phyloP scores from a whole-genome alignment of 2,888 invertebrate species.

The Itoplectis maculator region DNA sequence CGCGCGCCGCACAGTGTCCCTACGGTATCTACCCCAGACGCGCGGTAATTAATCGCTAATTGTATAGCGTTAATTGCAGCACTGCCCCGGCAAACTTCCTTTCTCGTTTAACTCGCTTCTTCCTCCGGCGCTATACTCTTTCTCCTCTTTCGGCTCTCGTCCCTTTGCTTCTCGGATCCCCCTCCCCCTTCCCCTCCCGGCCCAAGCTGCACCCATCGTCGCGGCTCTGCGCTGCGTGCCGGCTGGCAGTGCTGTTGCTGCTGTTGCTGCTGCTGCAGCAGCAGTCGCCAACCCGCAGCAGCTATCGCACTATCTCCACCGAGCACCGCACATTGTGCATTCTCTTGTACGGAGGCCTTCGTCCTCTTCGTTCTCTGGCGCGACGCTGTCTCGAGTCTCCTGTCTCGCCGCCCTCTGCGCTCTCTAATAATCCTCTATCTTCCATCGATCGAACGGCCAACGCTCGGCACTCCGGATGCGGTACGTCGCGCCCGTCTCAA shows the following conservation, averaged over 20 bases:
- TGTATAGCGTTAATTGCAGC: slow-evolving; percentile 65
- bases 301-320: background rate
- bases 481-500: slow-evolving; percentile 11
- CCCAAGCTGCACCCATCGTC: too few relatives aligned
- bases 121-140: too few relatives aligned
- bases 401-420: background rate
- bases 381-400: slow-evolving; percentile 6
- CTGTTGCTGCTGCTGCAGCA: too few relatives aligned
- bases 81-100: slow-evolving; percentile 58
- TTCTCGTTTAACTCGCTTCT: slow-evolving; percentile 49
- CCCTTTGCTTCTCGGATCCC: too few relatives aligned
- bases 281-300: too few relatives aligned
- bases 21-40: slow-evolving; percentile 40
- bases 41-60: slow-evolving; percentile 65
- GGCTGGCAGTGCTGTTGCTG: too few relatives aligned
- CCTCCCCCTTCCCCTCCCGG: background rate
- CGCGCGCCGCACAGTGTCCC: too few relatives aligned
- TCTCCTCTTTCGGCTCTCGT: background rate
- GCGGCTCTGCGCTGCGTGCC: slow-evolving; percentile 7
- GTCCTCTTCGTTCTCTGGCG: too few relatives aligned
- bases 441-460: slow-evolving; percentile 29
- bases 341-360: background rate
- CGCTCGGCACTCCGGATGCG: slow-evolving; percentile 18
- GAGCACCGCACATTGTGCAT: slow-evolving; percentile 1
- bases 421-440: slow-evolving; percentile 34